These are phyloP conservation scores for Choloepus didactylus DNA, from an alignment of 2,797 vertebrate species.

Conservation along the genomic window DNA sequence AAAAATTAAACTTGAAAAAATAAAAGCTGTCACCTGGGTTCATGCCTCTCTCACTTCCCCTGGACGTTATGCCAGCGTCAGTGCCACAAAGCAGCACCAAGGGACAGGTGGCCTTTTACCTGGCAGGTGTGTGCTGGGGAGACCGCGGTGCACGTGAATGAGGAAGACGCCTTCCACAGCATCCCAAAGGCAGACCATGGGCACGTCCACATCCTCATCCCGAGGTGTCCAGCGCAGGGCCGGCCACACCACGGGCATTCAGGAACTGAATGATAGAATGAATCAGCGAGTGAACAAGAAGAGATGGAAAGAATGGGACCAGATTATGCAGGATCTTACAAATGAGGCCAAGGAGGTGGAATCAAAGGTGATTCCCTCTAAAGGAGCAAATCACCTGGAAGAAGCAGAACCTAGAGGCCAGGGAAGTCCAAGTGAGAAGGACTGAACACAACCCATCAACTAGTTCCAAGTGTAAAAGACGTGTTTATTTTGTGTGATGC, in stretches of 20 bases:
- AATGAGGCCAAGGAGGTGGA: neutral
- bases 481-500: neutral
- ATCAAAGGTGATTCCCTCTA: neutral
- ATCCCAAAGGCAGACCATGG: no score
- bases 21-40: no score
- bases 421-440: no score
- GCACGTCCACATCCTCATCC: no score
- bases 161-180: no score
- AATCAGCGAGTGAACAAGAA: neutral
- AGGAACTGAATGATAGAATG: neutral
- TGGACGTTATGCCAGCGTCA: neutral
- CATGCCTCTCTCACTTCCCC: neutral
- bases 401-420: neutral
- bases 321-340: neutral
- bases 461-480: no score
- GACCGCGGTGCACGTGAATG: neutral
- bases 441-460: no score
- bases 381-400: neutral
- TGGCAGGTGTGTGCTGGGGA: neutral
- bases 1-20: slow-evolving; percentile 77
- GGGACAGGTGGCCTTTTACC: no score
- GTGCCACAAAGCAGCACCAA: neutral
- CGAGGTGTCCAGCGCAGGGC: no score
- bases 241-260: no score
- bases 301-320: neutral